Evolutionary conservation across 2,113 vertebrate species (phyloP), one percentile per base, ranked within the genome.

Genomic region (Nyctereutes procyonoides): DNA sequence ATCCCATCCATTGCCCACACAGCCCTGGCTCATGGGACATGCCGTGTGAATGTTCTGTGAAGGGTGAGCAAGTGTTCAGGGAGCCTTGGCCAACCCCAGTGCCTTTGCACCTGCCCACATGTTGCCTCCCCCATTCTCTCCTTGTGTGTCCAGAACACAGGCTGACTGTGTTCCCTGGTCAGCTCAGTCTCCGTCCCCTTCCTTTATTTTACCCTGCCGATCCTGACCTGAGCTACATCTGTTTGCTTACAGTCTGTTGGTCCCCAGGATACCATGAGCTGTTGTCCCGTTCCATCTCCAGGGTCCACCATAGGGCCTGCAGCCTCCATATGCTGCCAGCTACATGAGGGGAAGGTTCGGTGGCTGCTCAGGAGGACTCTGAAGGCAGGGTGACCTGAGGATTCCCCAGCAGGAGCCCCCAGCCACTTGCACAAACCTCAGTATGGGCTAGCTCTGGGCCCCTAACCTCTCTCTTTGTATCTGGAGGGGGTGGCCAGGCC

Each of bases 31-130:
- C 69, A 3, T 35, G 17, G 30, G 35, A 35, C 4, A 17, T 22
- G 11, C 22, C 2, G 4, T 26, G 7, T 4, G 7, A 65, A 53
- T 7, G 69, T 24, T 65, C 77, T 51, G 0, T 0, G 17, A 30
- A 8, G 53, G 15, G 43, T 0, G 19, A 17, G 38, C 19, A 4
- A 19, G 20, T 0, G 32, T 8, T 26, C 16, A 4, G 2, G 71
- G n/a, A 16, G 13, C 32, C 79, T 63, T 19, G 0, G 22, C 2
- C 0, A 0, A 55, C 53, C 77, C 89, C n/a, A 4, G 94, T 19
- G 51, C 32, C 38, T 91, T 80, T 74, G 84, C 32, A 35, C 15
- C 65, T 60, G 58, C 22, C 74, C 24, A n/a, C 15, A 22, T 0
- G 19, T n/a, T 2, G 1, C 7, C 38, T 24, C 4, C 30, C 9